Evolutionary conservation across 2,113 vertebrate genomes (phyloP).

Genomic region (Muntiacus reevesi): DNA sequence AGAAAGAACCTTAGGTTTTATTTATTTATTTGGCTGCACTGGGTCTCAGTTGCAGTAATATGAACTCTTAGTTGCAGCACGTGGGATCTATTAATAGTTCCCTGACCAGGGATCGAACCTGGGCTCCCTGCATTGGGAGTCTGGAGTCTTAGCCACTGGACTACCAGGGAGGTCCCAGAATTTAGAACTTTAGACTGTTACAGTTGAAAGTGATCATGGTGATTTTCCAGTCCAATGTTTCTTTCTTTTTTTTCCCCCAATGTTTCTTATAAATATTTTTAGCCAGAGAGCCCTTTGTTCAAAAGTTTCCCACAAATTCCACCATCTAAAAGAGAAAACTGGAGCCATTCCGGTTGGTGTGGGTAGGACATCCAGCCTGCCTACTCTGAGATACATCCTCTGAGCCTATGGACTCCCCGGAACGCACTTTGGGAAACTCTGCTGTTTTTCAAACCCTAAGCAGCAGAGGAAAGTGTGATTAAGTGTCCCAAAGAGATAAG

Average conservation of each 20-base stretch:
- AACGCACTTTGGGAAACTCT: background rate
- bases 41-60: background rate
- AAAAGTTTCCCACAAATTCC: background rate
- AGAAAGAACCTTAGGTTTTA: background rate
- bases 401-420: background rate
- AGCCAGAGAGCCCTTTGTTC: background rate
- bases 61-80: background rate
- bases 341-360: background rate
- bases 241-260: background rate
- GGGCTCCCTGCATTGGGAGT: background rate
- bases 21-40: background rate
- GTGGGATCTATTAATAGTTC: background rate
- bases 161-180: background rate
- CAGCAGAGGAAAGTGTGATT: background rate
- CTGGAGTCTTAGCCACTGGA: background rate
- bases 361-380: background rate
- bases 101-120: background rate
- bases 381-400: background rate
- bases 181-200: background rate
- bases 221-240: background rate
- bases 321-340: background rate
- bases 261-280: background rate
- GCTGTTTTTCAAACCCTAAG: background rate
- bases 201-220: background rate
- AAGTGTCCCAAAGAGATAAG: background rate